phyloP scores from a whole-genome alignment of 2,888 invertebrate species.

The Oligia fasciuncula region DNA sequence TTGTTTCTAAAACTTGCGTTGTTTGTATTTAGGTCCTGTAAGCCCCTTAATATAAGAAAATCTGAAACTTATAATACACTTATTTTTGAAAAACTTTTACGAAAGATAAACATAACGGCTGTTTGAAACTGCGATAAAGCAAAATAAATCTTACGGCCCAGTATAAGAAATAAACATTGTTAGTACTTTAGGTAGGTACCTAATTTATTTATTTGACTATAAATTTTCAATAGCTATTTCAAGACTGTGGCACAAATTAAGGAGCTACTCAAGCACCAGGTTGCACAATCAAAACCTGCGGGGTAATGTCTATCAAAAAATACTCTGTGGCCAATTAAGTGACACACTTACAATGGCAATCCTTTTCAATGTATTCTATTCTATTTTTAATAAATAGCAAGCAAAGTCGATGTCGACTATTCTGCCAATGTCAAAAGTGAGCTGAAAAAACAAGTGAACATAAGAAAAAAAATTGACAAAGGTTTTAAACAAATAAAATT shows the following conservation, averaged over 20 bases:
- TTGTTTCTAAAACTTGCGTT: too few species aligned
- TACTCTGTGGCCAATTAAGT: too few species aligned
- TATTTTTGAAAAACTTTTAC: constrained; percentile 39
- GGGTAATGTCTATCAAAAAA: neutral
- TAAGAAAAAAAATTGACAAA: too few species aligned
- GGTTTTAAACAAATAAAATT: too few species aligned
- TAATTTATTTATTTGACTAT: constrained; percentile 13
- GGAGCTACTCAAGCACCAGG: neutral
- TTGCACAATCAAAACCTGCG: neutral
- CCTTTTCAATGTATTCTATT: too few species aligned
- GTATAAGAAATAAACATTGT: constrained; percentile 30
- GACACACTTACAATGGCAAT: neutral
- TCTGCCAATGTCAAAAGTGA: too few species aligned
- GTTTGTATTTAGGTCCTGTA: too few species aligned
- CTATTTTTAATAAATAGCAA: too few species aligned
- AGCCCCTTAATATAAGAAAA: constrained; percentile 38
- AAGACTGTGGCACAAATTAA: neutral
- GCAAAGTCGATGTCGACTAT: too few species aligned
- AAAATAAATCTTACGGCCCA: constrained; percentile 38
- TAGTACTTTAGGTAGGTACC: neutral
- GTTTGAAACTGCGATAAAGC: constrained; percentile 51
- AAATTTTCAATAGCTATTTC: constrained; percentile 1
- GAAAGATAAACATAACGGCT: constrained; percentile 56
- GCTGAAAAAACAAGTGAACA: too few species aligned
- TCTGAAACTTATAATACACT: constrained; percentile 16